Evolutionary conservation across 2,113 vertebrate species (phyloP), one percentile per base, ranked within the genome.

Genomic region (Dromaius novaehollandiae): DNA sequence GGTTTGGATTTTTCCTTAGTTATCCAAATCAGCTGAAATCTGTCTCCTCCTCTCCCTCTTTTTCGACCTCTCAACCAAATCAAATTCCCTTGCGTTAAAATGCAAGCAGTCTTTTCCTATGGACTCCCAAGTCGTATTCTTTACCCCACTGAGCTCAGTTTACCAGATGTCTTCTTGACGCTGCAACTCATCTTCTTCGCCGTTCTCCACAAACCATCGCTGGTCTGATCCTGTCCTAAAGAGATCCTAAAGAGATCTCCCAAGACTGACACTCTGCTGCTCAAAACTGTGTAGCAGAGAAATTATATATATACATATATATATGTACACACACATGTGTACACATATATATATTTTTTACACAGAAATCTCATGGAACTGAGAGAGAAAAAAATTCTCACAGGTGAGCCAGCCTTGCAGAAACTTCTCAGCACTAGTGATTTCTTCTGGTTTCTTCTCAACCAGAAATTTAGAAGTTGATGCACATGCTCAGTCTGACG

Each of bases 1-100:
- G 7, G 38, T 86, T 38, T 64, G 25, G 6, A 32, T 81, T 78
- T 96, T 96, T 94, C 88, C 58, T 82, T 56, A 86, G 30, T 95
- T 91, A 55, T 81, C 88, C 93, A 76, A 78, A 34, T 82, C 40
- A 44, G 55, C 34, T 88, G 68, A 94, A 55, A 6, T 58, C 69
- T 34, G 26, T 74, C 66, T 58, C n/a, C 10, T 82, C 8, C 1
- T 4, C 14, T 30, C 25, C 4, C 8, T 24, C 32, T 53, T 78
- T 51, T 26, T 32, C 12, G 6, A 11, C 6, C 22, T 90, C 11
- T 69, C 36, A 63, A 68, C 6, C 15, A 92, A 91, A 63, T 4
- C 19, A 78, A 65, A 74, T 66, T 60, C 16, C 15, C 30, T 42
- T 13, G 13, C 24, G 3, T 82, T 90, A 81, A 78, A 81, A 74